Conservation (phyloP, 2,113 vertebrate genomes). For the Hippocampus comes region DNA sequence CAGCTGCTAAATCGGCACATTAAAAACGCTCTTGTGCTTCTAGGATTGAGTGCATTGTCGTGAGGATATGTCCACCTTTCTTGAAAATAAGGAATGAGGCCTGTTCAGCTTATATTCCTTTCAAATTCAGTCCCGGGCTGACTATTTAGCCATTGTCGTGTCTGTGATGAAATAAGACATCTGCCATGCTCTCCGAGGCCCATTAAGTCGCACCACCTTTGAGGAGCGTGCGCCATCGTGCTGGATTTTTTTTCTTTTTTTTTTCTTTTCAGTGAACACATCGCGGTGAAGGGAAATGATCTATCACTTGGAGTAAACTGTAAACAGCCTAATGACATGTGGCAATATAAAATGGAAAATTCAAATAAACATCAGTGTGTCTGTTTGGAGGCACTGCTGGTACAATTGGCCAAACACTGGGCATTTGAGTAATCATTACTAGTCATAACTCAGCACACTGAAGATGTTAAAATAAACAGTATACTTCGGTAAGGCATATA, state of each 20-base stretch:
- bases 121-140: not conserved
- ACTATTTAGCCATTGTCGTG: slow-evolving; percentile 13
- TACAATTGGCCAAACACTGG: slow-evolving; percentile 74
- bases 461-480: slow-evolving; percentile 79
- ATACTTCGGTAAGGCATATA: slow-evolving; percentile 75
- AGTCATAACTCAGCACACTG: slow-evolving; percentile 75
- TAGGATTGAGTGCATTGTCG: not conserved
- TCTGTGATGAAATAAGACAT: slow-evolving; percentile 44
- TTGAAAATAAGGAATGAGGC: not conserved
- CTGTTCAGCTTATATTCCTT: not conserved
- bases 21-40: not conserved
- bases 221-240: slow-evolving; percentile 30
- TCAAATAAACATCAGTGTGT: slow-evolving; percentile 77
- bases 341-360: slow-evolving; percentile 82
- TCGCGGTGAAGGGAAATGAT: slow-evolving; percentile 68
- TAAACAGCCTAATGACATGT: slow-evolving; percentile 77
- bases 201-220: slow-evolving; percentile 42
- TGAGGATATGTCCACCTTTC: not conserved
- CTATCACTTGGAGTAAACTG: slow-evolving; percentile 71
- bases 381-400: slow-evolving; percentile 74
- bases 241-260: slow-evolving; percentile 39
- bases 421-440: slow-evolving; percentile 78
- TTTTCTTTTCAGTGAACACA: slow-evolving; percentile 35
- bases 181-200: slow-evolving; percentile 21
- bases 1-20: not conserved